phyloP scores from a whole-genome alignment of 2,113 vertebrate species.

The Solenodon paradoxus region DNA sequence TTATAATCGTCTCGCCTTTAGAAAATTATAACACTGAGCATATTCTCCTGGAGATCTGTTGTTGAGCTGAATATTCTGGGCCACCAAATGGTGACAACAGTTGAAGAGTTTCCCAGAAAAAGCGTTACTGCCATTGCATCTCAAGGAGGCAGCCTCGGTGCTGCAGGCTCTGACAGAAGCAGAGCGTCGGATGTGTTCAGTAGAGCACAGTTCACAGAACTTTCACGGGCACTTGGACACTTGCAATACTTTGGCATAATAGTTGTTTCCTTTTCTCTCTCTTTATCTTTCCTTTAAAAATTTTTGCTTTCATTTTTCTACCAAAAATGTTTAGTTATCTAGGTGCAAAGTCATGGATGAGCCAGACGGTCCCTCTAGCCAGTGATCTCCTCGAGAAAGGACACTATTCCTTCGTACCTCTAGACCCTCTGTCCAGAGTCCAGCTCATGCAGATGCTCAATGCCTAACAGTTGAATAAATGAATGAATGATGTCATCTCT shows the following conservation, averaged over 20 bases:
- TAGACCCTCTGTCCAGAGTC: not conserved
- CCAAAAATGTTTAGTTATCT: not conserved
- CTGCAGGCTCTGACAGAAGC: not conserved
- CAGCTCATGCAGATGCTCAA: not conserved
- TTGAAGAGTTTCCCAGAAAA: constrained; percentile 47
- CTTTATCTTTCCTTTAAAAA: not conserved
- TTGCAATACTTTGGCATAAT: not conserved
- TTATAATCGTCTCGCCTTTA: constrained; percentile 42
- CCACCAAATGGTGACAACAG: constrained; percentile 39
- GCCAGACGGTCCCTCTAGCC: not conserved
- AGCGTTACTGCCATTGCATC: not conserved
- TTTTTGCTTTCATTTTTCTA: not conserved
- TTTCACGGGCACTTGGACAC: not conserved
- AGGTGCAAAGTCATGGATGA: not conserved
- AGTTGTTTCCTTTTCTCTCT: not conserved
- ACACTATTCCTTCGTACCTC: not conserved
- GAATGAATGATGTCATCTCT: not conserved
- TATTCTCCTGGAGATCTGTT: constrained; percentile 68
- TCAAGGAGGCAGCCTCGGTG: not conserved
- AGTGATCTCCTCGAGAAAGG: not conserved
- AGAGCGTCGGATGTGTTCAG: not conserved
- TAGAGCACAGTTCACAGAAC: not conserved
- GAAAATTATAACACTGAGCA: constrained; percentile 65
- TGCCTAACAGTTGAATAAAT: not conserved
- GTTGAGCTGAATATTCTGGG: constrained; percentile 45